These are phyloP conservation scores for Acanthaster planci DNA, from an alignment of 35 echinoderm and acorn worm genomes.

Conservation along the genomic window DNA sequence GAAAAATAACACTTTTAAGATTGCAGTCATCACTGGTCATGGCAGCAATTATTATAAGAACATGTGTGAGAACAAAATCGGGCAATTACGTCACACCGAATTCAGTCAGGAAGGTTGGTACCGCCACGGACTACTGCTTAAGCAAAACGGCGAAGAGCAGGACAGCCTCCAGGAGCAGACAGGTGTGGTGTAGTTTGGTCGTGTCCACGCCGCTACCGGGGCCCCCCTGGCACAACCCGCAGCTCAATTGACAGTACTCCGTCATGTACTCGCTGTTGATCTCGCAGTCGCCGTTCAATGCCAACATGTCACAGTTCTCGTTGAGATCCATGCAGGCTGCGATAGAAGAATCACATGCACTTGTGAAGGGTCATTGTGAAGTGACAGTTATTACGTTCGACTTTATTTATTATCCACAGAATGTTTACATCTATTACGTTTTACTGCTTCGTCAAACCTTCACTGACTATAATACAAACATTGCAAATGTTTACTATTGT, in stretches of 20 bases:
- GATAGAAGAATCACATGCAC: neutral
- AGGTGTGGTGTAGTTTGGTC: neutral
- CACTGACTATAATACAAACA: too few species aligned
- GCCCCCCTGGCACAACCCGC: slow-evolving; percentile 19
- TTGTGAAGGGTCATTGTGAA: neutral
- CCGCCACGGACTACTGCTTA: neutral
- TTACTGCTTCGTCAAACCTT: neutral
- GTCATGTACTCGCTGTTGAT: slow-evolving; percentile 47
- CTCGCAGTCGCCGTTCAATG: slow-evolving; percentile 33
- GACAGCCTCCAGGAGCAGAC: neutral
- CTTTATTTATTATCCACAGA: neutral
- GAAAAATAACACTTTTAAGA: too few species aligned
- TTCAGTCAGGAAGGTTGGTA: too few species aligned
- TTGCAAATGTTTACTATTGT: too few species aligned
- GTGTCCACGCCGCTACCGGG: neutral
- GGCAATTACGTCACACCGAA: too few species aligned
- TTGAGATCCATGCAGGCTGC: slow-evolving; percentile 35
- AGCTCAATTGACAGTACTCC: slow-evolving; percentile 26
- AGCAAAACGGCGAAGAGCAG: neutral
- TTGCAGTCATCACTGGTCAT: too few species aligned
- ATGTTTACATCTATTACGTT: neutral
- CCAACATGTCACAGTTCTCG: slow-evolving; percentile 50
- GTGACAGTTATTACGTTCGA: neutral
- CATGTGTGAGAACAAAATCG: too few species aligned
- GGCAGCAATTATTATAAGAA: too few species aligned